These are phyloP conservation scores for Caretta caretta DNA, from an alignment of 2,113 vertebrate species.

Conservation along the genomic window DNA sequence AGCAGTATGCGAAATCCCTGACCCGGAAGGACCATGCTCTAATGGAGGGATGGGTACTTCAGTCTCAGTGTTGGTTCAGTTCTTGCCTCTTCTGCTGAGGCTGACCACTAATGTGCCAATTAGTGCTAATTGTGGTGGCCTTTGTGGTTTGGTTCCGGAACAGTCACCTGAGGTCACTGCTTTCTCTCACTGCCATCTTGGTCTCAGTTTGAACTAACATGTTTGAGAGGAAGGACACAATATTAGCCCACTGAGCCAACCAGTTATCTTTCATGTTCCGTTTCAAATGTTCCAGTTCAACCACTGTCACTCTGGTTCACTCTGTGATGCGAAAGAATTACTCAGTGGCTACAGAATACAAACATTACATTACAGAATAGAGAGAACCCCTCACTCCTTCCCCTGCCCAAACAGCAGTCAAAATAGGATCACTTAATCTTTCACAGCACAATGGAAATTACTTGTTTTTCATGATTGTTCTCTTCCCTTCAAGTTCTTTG, in stretches of 20 bases:
- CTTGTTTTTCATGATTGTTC: not conserved
- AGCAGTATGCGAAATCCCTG: not conserved
- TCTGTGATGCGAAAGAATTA: not conserved
- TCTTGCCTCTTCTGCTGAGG: constrained; percentile 38
- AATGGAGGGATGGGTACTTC: not conserved
- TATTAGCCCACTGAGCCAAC: constrained; percentile 32
- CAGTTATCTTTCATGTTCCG: not conserved
- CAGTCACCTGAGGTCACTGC: constrained; percentile 44
- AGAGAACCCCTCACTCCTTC: not conserved
- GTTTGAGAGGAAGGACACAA: not conserved
- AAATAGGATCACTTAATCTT: not conserved
- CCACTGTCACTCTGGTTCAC: not conserved
- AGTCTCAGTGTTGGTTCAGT: not conserved
- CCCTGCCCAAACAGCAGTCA: not conserved
- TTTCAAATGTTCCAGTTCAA: constrained; percentile 32
- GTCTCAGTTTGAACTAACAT: not conserved
- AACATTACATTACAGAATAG: not conserved
- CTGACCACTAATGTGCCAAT: constrained; percentile 37
- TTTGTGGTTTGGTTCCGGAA: constrained; percentile 60
- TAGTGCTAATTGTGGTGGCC: constrained; percentile 59
- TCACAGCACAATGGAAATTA: not conserved
- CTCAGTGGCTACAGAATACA: not conserved
- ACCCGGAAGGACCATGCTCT: not conserved
- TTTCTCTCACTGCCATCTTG: constrained; percentile 21
- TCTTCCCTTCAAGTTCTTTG: not conserved